These are phyloP conservation scores for Rhombomys opimus DNA, from an alignment of 2,113 vertebrate genomes.

Conservation along the genomic window DNA sequence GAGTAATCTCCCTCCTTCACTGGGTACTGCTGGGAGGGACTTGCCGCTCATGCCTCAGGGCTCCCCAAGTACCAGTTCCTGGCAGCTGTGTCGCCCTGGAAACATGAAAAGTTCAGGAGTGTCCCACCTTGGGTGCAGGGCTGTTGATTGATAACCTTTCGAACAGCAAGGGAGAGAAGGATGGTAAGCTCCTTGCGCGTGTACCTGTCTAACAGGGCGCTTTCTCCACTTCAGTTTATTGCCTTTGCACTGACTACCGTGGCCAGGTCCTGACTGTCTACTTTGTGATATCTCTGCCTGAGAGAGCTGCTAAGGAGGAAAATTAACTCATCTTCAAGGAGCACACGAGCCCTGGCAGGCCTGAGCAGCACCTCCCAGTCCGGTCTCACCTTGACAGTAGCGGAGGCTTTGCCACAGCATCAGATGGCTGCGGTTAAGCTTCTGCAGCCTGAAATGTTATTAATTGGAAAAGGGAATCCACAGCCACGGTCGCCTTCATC, in stretches of 20 bases:
- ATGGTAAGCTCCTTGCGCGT: rapidly evolving
- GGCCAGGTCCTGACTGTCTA: background rate
- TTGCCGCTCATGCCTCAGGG: background rate
- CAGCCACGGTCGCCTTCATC: background rate
- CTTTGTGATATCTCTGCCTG: background rate
- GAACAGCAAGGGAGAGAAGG: rapidly evolving
- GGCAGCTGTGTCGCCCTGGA: background rate
- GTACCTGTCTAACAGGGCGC: rapidly evolving
- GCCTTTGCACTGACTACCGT: background rate
- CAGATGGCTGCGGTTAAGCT: background rate
- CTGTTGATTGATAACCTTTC: rapidly evolving
- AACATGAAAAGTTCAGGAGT: rapidly evolving
- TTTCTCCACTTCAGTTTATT: background rate
- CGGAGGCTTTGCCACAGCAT: rapidly evolving
- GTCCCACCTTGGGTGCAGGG: too few relatives aligned
- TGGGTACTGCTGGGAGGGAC: too few relatives aligned
- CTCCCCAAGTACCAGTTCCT: background rate
- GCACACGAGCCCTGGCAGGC: rapidly evolving
- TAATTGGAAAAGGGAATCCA: background rate
- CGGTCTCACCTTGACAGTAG: rapidly evolving
- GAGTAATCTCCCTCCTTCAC: background rate
- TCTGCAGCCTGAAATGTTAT: background rate
- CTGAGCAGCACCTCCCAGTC: background rate
- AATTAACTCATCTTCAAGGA: background rate
- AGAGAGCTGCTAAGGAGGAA: background rate